Base-by-base conservation (phyloP, 2,113 vertebrate genomes). In the Pseudois nayaur region DNA sequence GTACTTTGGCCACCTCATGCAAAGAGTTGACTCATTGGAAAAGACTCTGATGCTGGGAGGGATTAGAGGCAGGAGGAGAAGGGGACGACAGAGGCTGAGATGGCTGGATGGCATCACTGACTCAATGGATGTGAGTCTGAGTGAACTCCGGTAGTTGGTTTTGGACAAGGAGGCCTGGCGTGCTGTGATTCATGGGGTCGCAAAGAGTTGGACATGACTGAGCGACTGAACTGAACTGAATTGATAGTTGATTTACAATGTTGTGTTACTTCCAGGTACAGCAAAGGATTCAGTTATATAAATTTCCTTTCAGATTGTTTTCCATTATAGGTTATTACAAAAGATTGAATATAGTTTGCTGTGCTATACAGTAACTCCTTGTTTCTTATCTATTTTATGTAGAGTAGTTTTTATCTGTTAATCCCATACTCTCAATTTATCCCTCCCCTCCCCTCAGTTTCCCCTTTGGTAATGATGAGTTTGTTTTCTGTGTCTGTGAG, bases 41-140 rank as follows among this genome's bases (percentile, higher is more conserved):
- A 57, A 57, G 55, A 57, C 55, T 25, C 0, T 57, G 55, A 25
- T 25, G 3, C 55, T 57, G 55, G 23, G 9, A 57, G 23, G 55
- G 9, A 25, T 57, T 59, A 23, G 9, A 1, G 9, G 23, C 23
- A 25, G 23, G 57, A 57, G 23, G 23, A 25, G 55, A 57, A 57
- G 23, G 23, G 1, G 23, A 57, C 0, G 4, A 2, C 9, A 11
- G 55, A 27, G 55, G 3, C 10, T 57, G 55, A 27, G 57, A 59
- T 25, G 23, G 9, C 23, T 59, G 57, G 23, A 59, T 59, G 57
- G 57, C 23, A 59, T 59, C 23, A 59, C 57, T 25, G 57, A 59
- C 57, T 27, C 23, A 0, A 11, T 59, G 57, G 23, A 25, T 5
- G 4, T 59, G 21, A 59, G 57, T 59, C 9, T 59, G 57, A 59